Conservation (phyloP, 2,113 vertebrate species). For the Osmerus eperlanus region DNA sequence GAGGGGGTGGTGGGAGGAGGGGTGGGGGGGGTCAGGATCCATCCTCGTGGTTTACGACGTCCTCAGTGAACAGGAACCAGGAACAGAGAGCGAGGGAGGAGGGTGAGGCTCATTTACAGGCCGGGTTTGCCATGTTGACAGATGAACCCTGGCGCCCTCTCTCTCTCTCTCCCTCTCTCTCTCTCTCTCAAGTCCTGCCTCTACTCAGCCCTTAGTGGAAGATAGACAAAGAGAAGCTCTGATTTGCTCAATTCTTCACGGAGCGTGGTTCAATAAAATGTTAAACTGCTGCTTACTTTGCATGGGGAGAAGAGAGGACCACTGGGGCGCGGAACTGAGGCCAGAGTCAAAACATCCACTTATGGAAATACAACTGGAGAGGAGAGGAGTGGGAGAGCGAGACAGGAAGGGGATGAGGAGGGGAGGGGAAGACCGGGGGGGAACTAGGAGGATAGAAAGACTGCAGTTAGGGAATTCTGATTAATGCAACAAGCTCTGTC, state of each 20-base stretch:
- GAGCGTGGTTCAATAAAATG: neutral
- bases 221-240: neutral
- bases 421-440: neutral
- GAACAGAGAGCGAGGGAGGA: neutral
- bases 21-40: no score
- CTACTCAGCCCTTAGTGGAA: neutral
- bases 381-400: neutral
- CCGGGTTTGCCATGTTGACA: neutral
- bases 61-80: neutral
- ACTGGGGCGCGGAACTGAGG: constrained; percentile 7
- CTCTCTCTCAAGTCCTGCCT: neutral
- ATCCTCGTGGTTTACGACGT: neutral
- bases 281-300: constrained; percentile 13
- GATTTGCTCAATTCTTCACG: neutral
- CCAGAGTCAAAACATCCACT: constrained; percentile 19
- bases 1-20: no score
- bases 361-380: constrained; percentile 6
- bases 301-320: neutral
- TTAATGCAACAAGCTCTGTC: constrained; percentile 42
- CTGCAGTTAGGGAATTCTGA: constrained; percentile 33
- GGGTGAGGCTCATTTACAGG: neutral
- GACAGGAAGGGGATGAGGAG: neutral
- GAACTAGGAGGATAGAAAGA: neutral
- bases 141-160: neutral
- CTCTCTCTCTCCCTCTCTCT: neutral